Percentiles rank a stretch among this genome's conserved stretches.
These are phyloP conservation scores for Sorex maritimensis DNA, from an alignment of 2,797 vertebrate genomes.

Conservation along the genomic window DNA sequence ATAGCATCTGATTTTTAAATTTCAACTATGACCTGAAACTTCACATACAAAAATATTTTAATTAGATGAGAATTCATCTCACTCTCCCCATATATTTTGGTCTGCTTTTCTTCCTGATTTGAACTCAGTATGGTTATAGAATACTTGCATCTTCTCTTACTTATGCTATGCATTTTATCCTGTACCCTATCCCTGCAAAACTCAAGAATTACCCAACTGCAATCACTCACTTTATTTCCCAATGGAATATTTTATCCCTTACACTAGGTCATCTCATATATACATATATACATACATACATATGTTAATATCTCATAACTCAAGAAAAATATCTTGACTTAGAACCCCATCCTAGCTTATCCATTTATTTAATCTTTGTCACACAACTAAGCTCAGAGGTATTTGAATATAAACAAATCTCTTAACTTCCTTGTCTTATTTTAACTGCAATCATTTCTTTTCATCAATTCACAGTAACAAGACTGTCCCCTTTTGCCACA, in stretches of 20 bases:
- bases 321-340: neutral
- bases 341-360: neutral
- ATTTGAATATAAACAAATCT: neutral
- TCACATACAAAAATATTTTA: slow-evolving; percentile 64
- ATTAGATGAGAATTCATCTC: neutral
- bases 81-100: neutral
- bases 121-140: neutral
- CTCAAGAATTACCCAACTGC: neutral
- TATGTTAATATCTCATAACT: neutral
- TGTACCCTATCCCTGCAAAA: neutral
- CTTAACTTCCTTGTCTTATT: neutral
- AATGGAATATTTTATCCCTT: neutral
- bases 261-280: neutral
- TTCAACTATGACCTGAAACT: neutral
- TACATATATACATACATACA: neutral
- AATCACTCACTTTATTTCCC: neutral
- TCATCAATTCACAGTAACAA: neutral
- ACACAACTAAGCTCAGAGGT: neutral
- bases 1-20: neutral
- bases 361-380: neutral
- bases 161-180: neutral
- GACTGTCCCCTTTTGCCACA: slow-evolving; percentile 14
- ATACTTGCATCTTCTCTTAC: neutral
- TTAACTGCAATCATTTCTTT: neutral
- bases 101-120: neutral